Conservation (phyloP, 2,797 vertebrate species). For the Agapornis canus region DNA sequence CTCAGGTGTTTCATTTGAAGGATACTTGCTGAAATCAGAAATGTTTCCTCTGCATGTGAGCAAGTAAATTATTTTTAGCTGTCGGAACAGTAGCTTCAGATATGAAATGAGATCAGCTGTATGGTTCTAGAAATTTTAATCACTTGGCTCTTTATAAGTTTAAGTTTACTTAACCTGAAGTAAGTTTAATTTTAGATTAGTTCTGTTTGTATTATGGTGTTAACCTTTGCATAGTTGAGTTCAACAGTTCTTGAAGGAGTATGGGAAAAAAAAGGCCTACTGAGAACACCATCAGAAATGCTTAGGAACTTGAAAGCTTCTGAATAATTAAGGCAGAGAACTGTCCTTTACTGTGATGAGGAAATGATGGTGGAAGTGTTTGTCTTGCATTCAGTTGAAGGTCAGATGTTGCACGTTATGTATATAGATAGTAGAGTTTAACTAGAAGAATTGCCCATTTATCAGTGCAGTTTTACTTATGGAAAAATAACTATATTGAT, state of each 20-base stretch:
- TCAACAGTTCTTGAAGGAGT: not conserved
- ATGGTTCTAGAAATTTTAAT: not conserved
- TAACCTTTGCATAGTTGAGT: not conserved
- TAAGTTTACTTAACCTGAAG: not conserved
- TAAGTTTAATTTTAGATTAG: not conserved
- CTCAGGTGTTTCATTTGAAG: not conserved
- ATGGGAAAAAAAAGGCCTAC: rapidly evolving
- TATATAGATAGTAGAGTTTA: not conserved
- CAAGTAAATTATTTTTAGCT: not conserved
- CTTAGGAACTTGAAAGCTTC: not conserved
- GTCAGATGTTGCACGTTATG: not conserved
- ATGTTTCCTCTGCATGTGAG: not conserved
- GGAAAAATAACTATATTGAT: not conserved
- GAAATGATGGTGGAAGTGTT: not conserved
- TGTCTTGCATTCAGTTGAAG: not conserved
- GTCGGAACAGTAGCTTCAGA: not conserved
- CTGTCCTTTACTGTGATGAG: not conserved
- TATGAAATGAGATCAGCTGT: not conserved
- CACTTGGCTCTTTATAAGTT: not conserved
- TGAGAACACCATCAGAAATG: not conserved
- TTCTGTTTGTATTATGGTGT: not conserved
- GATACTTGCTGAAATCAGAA: not conserved
- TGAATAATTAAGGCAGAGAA: not conserved
- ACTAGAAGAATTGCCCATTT: not conserved
- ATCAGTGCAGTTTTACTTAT: not conserved